Conservation (phyloP, 1,140 invertebrate species). For the Polyergus mexicanus region DNA sequence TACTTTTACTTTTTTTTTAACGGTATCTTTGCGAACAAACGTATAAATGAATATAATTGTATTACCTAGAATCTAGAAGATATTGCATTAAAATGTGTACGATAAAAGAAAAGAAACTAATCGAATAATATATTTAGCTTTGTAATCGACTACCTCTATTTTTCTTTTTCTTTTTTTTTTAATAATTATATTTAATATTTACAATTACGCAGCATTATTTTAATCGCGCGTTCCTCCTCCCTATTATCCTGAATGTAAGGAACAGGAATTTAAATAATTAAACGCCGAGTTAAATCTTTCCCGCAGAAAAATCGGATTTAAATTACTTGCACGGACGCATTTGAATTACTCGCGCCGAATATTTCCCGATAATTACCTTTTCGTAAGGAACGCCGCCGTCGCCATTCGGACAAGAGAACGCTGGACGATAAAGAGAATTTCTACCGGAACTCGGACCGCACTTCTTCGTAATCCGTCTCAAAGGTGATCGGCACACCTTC, state of each 20-base stretch:
- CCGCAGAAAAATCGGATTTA: conserved; percentile 50
- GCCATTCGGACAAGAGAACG: conserved; percentile 14
- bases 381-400: conserved; percentile 40
- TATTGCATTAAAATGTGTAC: background rate
- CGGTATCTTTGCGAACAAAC: background rate
- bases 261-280: conserved; percentile 60
- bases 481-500: conserved; percentile 55
- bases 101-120: background rate
- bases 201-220: conserved; percentile 1
- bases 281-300: conserved; percentile 47
- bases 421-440: conserved; percentile 56
- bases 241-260: conserved; percentile 36
- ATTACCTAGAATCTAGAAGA: background rate
- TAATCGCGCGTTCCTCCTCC: conserved; percentile 4
- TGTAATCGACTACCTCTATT: background rate
- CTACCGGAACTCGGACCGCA: conserved; percentile 52
- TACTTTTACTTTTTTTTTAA: background rate
- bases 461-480: conserved; percentile 58
- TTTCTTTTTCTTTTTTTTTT: background rate
- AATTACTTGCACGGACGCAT: conserved; percentile 61
- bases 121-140: background rate
- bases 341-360: conserved; percentile 59
- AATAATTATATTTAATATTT: conserved; percentile 38
- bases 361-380: conserved; percentile 63
- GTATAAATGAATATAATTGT: background rate